Base-by-base conservation (phyloP, 2,888 invertebrate species). In the Himalopsyche anomala region DNA sequence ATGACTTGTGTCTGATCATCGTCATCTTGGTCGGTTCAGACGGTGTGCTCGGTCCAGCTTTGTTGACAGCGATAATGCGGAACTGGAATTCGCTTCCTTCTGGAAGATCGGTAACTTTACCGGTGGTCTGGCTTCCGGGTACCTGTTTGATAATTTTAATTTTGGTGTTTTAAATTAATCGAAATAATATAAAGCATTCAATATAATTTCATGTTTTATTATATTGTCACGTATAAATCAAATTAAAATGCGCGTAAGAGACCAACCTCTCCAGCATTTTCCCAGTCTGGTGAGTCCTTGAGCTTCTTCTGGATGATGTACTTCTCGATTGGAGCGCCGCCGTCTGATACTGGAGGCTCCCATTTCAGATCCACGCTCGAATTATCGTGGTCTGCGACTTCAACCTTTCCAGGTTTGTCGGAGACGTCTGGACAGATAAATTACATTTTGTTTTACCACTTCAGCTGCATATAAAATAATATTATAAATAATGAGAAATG, bases 251-350 rank as follows among this genome's bases (percentile, higher is more conserved):
- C 9, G 4, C 19, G 3, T 15, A 19, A 56, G 36, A 36, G 15
- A 40, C 81, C 87, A 81, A 97, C 95, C 93, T 98, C 98, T 87
- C 94, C 94, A 51, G 98, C 98, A 90, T 96, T 97, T 91, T 98
- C 97, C 97, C 98, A 98, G 89, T 97, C 97, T 0, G 95, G 95
- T 90, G 96, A 97, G 89, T 94, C 96, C 91, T 96, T 96, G 89
- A 97, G 97, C 90, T 96, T 97, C 94, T 97, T 97, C 92, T 98
- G 98, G 89, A 99, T 96, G 89, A 98, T 96, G 91, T 99, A 99
- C 91, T 97, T 98, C 90, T 96, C 96, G 90, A 99, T 97, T 17
- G 98, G 97, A 3, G 98, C 96, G 8, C 99, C 99, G 84, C 99
- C 98, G 91, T 99, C 99, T 84, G 94, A 95, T 88, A 95, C 95